These are phyloP conservation scores for Ursus arctos DNA, from an alignment of 2,113 vertebrate species.

Conservation along the genomic window DNA sequence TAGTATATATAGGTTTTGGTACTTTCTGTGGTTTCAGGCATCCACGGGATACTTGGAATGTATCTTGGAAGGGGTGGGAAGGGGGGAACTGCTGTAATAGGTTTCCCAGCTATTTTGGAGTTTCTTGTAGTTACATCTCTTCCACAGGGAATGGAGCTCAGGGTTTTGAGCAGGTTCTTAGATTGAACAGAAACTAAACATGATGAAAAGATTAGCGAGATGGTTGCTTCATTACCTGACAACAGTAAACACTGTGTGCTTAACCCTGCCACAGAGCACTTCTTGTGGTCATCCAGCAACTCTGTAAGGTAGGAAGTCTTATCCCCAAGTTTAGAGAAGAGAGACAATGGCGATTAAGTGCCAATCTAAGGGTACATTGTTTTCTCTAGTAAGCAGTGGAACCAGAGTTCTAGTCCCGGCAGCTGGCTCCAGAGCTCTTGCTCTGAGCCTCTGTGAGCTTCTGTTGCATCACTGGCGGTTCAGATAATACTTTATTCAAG, in stretches of 20 bases:
- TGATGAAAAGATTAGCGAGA: not conserved
- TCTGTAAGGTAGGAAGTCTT: not conserved
- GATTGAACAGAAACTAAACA: not conserved
- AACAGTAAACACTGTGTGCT: not conserved
- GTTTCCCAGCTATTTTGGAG: not conserved
- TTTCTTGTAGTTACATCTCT: not conserved
- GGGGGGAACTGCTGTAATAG: not conserved
- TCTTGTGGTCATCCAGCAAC: not conserved
- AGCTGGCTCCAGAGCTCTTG: not conserved
- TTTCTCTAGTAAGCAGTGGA: not conserved
- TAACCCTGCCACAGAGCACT: not conserved
- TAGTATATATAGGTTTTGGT: not conserved
- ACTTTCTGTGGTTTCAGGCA: not conserved
- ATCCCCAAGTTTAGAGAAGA: not conserved
- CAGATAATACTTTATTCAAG: not conserved
- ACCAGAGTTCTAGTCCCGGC: no score
- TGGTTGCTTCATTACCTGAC: not conserved
- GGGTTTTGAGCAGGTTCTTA: not conserved
- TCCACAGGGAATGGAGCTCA: not conserved
- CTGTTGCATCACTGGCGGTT: not conserved
- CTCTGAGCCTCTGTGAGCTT: not conserved
- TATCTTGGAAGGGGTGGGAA: not conserved
- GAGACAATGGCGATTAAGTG: not conserved
- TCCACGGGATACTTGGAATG: not conserved
- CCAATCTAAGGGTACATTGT: not conserved